Base-by-base conservation (phyloP, 2,888 invertebrate genomes). In the Cylindroiulus punctatus region DNA sequence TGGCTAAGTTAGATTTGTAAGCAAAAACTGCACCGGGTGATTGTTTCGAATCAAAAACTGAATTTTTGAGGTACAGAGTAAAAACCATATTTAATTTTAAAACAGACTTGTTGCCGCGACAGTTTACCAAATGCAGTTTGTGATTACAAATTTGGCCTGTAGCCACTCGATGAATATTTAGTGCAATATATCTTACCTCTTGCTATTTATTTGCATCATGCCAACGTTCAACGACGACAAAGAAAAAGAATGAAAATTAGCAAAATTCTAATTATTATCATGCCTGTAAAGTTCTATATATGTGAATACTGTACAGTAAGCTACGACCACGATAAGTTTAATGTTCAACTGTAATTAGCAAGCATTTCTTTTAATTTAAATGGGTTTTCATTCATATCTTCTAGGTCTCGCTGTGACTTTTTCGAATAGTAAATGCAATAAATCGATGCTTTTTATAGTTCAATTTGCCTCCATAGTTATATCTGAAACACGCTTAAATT, bases 191-290 rank as follows among this genome's bases (percentile, higher is more conserved):
- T 76, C 83, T 87, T 84, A 87, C 84, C 87, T 87, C 84, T 87
- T 85, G 82, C 40, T 82, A 76, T 14, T 42, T 83, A 83, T 83
- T 40, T 81, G 44, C 85, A 87, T 47, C 81, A 88, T 83, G 47
- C 84, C 26, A 84, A 81, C 26, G 36, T 42, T 84, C 84, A 88
- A 32, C 14, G 40, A 44, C 22, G 30, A 81, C 32, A 44, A 42
- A 76, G 84, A 44, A 36, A 87, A 88, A 84, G 81, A 57, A 84
- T 14, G 65, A 87, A 52, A 81, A 84, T 84, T 85, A 85, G 85
- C 65, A 85, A 83, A 57, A 84, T 52, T 84, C 47, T 57, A 52
- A 1, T 26, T 0, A 30, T 84, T 14, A 52, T 26, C 57, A 57
- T 84, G 47, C 57, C 19, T 52, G 26, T 30, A 76, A 76, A 52